A percentile compares a stretch with the other conserved stretches of the same genome.
phyloP scores from a whole-genome alignment of 2,888 invertebrate species.

The Hedya salicella region DNA sequence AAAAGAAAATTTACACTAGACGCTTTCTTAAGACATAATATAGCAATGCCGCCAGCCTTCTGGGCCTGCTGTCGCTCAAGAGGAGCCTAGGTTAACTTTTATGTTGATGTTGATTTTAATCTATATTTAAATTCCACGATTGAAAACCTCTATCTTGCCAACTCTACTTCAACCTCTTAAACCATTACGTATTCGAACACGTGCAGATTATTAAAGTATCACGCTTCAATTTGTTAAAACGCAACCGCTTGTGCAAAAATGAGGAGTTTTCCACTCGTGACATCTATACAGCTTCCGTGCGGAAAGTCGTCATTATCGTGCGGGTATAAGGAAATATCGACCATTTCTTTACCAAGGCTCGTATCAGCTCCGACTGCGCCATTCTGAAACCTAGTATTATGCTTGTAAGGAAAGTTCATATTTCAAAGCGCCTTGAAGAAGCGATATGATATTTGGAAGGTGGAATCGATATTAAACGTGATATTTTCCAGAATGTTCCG shows the following conservation, averaged over 20 bases:
- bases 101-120: too few species aligned
- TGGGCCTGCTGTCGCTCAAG: too few species aligned
- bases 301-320: constrained; percentile 36
- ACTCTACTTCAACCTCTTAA: too few species aligned
- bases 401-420: neutral
- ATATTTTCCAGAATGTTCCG: constrained; percentile 31
- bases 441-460: neutral
- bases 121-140: too few species aligned
- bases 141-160: too few species aligned
- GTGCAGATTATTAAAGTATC: neutral
- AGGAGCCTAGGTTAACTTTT: too few species aligned
- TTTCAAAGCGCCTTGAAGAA: neutral
- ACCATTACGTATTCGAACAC: neutral
- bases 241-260: constrained; percentile 15
- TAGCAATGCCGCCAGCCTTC: too few species aligned
- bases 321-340: constrained; percentile 21
- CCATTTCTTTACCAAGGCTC: neutral
- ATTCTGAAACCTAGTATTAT: neutral
- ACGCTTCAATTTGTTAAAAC: constrained; percentile 1
- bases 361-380: neutral
- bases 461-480: neutral
- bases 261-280: constrained; percentile 17
- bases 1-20: too few species aligned
- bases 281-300: constrained; percentile 28
- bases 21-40: too few species aligned